Conservation (phyloP, 2,797 vertebrate genomes). For the Microctenopoma lineatum region DNA sequence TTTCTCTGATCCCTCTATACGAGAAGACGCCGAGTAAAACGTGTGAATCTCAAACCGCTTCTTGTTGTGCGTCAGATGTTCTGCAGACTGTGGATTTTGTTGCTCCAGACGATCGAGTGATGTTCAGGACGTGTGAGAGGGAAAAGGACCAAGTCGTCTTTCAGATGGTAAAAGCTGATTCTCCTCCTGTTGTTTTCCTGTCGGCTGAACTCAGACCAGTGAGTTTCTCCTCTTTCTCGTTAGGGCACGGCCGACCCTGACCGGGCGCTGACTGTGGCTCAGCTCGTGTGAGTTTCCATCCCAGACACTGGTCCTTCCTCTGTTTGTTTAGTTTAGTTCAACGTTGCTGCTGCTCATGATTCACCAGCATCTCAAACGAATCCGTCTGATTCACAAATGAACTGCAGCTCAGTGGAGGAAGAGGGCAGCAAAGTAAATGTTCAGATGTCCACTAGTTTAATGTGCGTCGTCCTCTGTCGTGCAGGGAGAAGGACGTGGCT, state of each 20-base stretch:
- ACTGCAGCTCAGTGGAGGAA: too few relatives aligned
- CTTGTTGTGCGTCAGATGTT: constrained; percentile 59
- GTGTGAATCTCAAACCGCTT: background rate
- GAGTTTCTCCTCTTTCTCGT: constrained; percentile 17
- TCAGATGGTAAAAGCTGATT: constrained; percentile 89
- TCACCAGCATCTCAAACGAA: too few relatives aligned
- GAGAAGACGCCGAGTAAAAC: background rate
- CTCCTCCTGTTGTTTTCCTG: background rate
- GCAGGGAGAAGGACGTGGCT: constrained; percentile 93
- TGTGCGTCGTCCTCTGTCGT: background rate
- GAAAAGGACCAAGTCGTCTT: constrained; percentile 90
- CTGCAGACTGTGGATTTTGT: constrained; percentile 94
- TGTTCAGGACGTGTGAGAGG: constrained; percentile 93
- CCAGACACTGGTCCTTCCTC: too few relatives aligned
- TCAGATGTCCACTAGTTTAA: too few relatives aligned
- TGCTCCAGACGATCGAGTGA: constrained; percentile 91
- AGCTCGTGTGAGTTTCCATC: constrained; percentile 87
- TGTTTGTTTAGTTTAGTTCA: too few relatives aligned
- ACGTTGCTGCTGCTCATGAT: too few relatives aligned
- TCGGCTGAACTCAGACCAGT: background rate
- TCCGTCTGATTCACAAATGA: too few relatives aligned
- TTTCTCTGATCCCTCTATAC: too few relatives aligned
- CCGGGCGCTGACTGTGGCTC: constrained; percentile 91
- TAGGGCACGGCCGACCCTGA: constrained; percentile 94
- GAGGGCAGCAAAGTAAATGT: too few relatives aligned